Conservation (phyloP, 2,797 vertebrate genomes). For the Sciurus carolinensis region DNA sequence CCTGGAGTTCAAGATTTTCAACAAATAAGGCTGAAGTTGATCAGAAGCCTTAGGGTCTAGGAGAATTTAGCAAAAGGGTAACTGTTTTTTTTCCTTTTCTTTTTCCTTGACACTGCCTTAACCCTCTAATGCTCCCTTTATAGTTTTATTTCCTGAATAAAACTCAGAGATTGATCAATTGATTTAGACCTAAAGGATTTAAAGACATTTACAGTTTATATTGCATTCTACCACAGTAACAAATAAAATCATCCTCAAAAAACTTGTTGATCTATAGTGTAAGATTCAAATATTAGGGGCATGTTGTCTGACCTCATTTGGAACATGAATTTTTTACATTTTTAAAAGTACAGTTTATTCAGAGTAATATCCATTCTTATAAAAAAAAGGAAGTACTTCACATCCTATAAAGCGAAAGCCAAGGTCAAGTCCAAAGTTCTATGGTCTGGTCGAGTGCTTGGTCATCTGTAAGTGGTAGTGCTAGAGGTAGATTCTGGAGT, state of each 20-base stretch:
- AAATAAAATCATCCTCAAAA: background rate
- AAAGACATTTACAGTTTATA: background rate
- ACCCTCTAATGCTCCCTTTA: too few species aligned
- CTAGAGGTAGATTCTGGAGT: background rate
- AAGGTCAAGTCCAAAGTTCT: background rate
- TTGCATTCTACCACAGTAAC: background rate
- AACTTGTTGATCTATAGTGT: background rate
- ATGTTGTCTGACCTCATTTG: background rate
- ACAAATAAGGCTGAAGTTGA: background rate
- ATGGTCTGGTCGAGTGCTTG: background rate
- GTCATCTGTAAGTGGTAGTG: background rate
- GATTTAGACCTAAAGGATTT: background rate
- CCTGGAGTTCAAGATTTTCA: background rate
- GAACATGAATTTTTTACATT: background rate
- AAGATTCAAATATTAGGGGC: background rate
- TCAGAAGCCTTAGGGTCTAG: background rate
- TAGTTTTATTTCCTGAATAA: background rate
- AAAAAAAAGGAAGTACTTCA: background rate
- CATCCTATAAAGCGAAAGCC: background rate
- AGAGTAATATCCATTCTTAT: background rate
- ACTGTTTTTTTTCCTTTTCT: background rate
- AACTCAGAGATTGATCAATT: background rate
- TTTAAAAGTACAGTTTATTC: background rate
- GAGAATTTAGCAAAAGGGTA: background rate
- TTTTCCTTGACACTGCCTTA: background rate